Conservation (phyloP, 2,113 vertebrate genomes). For the Columbina picui region DNA sequence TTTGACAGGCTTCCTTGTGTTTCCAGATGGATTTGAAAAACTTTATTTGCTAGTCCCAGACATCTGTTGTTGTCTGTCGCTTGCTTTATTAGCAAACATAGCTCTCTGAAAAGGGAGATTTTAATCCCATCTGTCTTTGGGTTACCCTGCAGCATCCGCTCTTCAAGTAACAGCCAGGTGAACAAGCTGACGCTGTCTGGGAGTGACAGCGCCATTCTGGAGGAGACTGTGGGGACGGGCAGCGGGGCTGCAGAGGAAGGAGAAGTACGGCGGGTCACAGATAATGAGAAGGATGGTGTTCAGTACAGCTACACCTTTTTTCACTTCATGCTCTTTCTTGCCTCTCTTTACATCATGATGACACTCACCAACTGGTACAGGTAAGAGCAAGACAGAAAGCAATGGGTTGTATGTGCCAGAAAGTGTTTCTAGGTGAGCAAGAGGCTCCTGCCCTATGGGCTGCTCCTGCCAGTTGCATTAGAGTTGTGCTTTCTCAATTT, state of each 20-base stretch:
- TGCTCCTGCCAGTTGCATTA: neutral
- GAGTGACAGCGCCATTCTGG: conserved; percentile 82
- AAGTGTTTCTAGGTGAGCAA: neutral
- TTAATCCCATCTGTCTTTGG: neutral
- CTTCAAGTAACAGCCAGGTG: conserved; percentile 91
- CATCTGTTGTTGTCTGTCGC: rapidly evolving
- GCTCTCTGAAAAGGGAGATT: neutral
- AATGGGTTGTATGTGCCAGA: neutral
- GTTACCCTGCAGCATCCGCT: conserved; percentile 83
- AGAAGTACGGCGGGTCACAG: conserved; percentile 76
- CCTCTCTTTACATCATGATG: conserved; percentile 98
- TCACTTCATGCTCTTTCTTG: conserved; percentile 91
- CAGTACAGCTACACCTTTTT: conserved; percentile 93
- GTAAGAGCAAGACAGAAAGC: conserved; percentile 66
- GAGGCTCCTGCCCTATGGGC: neutral
- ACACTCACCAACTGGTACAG: conserved; percentile 97
- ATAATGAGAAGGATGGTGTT: conserved; percentile 88
- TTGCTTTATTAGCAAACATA: neutral
- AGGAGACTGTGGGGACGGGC: conserved; percentile 62
- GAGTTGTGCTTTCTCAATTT: neutral
- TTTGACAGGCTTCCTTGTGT: neutral
- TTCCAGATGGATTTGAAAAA: neutral
- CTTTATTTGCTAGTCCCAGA: neutral
- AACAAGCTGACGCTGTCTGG: conserved; percentile 89
- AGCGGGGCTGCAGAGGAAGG: conserved; percentile 65